These are phyloP conservation scores for Gisinianus flammeolus DNA, from an alignment of 2,888 invertebrate genomes.

Conservation along the genomic window DNA sequence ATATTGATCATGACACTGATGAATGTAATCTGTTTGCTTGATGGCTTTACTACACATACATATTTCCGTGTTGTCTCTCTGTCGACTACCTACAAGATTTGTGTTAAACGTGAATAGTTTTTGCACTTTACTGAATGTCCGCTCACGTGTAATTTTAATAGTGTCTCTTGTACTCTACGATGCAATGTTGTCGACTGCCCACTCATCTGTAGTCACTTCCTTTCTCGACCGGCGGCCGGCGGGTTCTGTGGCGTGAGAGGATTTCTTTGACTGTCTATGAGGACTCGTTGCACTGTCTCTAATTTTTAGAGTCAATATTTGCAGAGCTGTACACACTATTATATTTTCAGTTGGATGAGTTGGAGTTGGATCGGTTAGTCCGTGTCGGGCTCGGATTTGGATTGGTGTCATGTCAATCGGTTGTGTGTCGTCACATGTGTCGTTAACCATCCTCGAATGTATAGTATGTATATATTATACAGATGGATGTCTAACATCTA, in stretches of 20 bases:
- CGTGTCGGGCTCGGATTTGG: not conserved
- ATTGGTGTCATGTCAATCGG: not conserved
- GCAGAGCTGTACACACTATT: conserved; percentile 11
- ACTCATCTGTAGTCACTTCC: not conserved
- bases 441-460: not conserved
- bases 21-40: conserved; percentile 13
- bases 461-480: too few species aligned
- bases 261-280: not conserved
- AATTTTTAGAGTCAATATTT: conserved; percentile 31
- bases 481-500: not conserved
- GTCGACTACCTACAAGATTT: not conserved
- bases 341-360: conserved; percentile 5
- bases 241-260: not conserved
- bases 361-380: not conserved
- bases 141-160: too few species aligned
- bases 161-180: too few species aligned
- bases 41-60: not conserved
- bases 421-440: not conserved
- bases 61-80: not conserved
- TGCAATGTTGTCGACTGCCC: not conserved
- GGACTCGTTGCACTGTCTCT: conserved; percentile 1
- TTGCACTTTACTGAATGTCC: too few species aligned
- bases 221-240: not conserved
- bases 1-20: conserved; percentile 15
- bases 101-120: too few species aligned